phyloP scores from a whole-genome alignment of 53 echinoderm and acorn worm species.

The Actinopyga echinites region DNA sequence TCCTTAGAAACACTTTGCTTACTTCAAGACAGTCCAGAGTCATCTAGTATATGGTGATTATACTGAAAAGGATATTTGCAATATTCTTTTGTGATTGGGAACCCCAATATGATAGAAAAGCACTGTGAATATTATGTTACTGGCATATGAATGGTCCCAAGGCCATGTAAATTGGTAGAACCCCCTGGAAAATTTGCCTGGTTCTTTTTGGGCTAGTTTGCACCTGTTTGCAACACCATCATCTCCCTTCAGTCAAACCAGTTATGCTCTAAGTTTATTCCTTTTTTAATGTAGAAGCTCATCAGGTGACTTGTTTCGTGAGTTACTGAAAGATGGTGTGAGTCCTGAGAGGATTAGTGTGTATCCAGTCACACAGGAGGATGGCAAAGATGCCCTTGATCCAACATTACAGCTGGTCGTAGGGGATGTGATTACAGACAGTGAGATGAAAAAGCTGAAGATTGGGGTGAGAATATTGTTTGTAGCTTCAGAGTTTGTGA shows the following conservation, averaged over 20 bases:
- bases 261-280: background rate
- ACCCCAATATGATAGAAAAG: no score
- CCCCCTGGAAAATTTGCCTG: no score
- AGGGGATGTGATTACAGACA: conserved; percentile 17
- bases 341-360: conserved; percentile 61
- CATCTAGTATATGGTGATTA: no score
- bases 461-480: background rate
- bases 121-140: no score
- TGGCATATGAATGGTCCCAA: no score
- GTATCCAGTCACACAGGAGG: conserved; percentile 44
- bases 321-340: conserved; percentile 68
- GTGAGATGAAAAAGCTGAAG: conserved; percentile 14
- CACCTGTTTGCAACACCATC: background rate
- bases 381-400: background rate
- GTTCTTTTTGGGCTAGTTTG: no score
- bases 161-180: no score
- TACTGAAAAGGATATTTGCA: no score
- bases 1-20: no score
- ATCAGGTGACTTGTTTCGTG: conserved; percentile 88
- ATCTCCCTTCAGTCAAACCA: background rate
- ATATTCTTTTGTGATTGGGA: no score
- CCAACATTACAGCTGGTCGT: background rate
- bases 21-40: no score
- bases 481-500: no score
- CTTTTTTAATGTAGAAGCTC: conserved; percentile 62